Evolutionary conservation across 2,888 invertebrate species (phyloP), one percentile per base, ranked within the genome.

Genomic region (Ormyrus nitidulus): DNA sequence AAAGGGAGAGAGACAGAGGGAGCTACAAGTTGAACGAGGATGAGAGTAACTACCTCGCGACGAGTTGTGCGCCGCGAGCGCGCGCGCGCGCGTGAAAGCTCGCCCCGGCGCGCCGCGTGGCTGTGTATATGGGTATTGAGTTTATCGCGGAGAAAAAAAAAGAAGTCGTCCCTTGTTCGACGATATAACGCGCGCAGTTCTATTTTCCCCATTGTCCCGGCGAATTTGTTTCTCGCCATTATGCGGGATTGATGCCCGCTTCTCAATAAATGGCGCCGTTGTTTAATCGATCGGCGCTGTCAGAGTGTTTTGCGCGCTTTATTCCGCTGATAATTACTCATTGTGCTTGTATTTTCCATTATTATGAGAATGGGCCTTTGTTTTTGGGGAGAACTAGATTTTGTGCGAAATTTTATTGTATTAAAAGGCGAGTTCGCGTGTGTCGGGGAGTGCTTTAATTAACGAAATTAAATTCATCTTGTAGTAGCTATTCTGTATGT

Each of bases 211-310:
- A 64, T 79, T 79, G 79, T 70, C 11, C 19, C 64, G 34, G 64
- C 51, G 70, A 79, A 79, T 79, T 79, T 74, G 74, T 75, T 79
- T 64, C 79, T 79, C 65, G 64, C 56, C 44, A 70, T 79, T 79
- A 74, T 79, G 53, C 59, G 74, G 62, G 62, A 66, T 56, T 65
- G 56, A 56, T 46, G 68, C 34, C 54, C 70, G 64, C 75, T 75
- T 79, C 69, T 79, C 75, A 75, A 75, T 79, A 74, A 79, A 34
- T 34, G 34, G 34, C 48, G 46, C 46, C 70, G 65, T 53, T 75
- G 53, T 70, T 75, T 75, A 74, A 79, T 74, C 74, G 79, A 79
- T 79, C 70, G 58, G 11, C 64, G 9, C 51, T 54, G 56, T 70
- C 64, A 44, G 48, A 10, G n/a, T 62, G 59, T 49, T 49, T 48